Percentiles rank a stretch among this genome's conserved stretches.
These are phyloP conservation scores for Corythucha ciliata DNA, from an alignment of 2,888 invertebrate species.

Conservation along the genomic window DNA sequence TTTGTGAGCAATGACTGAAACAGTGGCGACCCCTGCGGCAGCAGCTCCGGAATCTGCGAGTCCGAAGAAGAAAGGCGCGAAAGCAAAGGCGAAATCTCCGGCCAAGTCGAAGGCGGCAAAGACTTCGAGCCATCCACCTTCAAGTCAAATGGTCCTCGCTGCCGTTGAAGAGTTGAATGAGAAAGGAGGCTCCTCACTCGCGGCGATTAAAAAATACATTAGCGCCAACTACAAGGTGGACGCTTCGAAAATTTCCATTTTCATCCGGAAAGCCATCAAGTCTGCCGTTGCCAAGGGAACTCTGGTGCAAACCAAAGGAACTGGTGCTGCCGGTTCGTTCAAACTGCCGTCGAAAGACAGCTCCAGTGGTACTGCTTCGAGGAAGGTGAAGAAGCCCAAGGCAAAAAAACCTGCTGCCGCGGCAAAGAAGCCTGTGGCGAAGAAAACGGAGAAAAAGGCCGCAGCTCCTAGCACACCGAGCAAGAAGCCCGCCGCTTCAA, in stretches of 20 bases:
- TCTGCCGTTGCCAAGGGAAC: slow-evolving; percentile 43
- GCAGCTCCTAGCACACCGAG: neutral
- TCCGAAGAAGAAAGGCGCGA: too few species aligned
- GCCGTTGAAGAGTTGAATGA: slow-evolving; percentile 49
- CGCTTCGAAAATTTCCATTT: slow-evolving; percentile 48
- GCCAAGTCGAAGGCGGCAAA: slow-evolving; percentile 32
- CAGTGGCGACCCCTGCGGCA: too few species aligned
- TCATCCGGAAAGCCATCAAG: slow-evolving; percentile 52
- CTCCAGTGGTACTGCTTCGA: neutral
- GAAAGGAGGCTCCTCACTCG: slow-evolving; percentile 50
- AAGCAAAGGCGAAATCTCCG: slow-evolving; percentile 12
- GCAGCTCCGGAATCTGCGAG: too few species aligned
- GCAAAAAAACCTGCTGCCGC: slow-evolving; percentile 6
- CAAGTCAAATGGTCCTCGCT: slow-evolving; percentile 49
- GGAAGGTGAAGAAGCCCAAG: slow-evolving; percentile 6
- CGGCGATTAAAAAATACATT: slow-evolving; percentile 56
- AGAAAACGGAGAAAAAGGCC: slow-evolving; percentile 6
- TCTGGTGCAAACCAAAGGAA: slow-evolving; percentile 29
- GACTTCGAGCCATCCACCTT: slow-evolving; percentile 43
- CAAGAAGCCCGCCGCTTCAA: slow-evolving; percentile 4
- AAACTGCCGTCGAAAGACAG: slow-evolving; percentile 16
- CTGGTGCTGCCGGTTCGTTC: slow-evolving; percentile 29
- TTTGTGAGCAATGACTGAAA: too few species aligned
- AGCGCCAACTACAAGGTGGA: slow-evolving; percentile 51
- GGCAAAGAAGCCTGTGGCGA: slow-evolving; percentile 5